These are phyloP conservation scores for Buteo buteo DNA, from an alignment of 2,113 vertebrate species.

Conservation along the genomic window DNA sequence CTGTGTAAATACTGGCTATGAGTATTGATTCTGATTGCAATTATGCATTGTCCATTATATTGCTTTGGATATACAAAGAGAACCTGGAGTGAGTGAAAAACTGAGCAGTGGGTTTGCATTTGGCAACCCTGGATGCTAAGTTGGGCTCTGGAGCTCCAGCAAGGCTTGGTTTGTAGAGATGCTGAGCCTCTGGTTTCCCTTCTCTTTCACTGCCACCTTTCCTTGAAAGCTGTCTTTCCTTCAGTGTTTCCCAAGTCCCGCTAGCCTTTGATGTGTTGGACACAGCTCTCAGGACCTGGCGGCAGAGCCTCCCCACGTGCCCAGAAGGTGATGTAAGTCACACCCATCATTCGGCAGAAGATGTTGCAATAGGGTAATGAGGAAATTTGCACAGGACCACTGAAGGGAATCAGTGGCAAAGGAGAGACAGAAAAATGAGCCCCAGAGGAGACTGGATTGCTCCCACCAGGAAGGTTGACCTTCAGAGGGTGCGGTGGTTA, in stretches of 20 bases:
- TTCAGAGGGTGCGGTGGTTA: rapidly evolving
- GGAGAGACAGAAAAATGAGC: background rate
- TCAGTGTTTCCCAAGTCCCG: background rate
- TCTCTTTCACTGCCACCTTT: background rate
- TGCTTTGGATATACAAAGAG: background rate
- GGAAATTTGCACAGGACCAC: background rate
- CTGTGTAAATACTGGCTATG: background rate
- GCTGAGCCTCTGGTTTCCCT: background rate
- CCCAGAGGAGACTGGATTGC: background rate
- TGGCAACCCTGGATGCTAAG: background rate
- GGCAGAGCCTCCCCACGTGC: background rate
- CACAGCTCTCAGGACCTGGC: background rate
- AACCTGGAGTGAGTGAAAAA: background rate
- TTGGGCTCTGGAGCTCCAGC: background rate
- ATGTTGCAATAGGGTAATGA: background rate
- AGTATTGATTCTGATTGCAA: background rate
- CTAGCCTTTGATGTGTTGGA: background rate
- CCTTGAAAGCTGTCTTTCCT: background rate
- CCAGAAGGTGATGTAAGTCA: background rate
- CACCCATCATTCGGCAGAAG: background rate
- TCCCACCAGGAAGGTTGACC: background rate
- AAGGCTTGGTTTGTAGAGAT: background rate
- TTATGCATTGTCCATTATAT: background rate
- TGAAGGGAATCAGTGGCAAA: background rate
- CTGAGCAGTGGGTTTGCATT: background rate